These are phyloP conservation scores for Psettodes erumei DNA, from an alignment of 2,113 vertebrate genomes.

Conservation along the genomic window DNA sequence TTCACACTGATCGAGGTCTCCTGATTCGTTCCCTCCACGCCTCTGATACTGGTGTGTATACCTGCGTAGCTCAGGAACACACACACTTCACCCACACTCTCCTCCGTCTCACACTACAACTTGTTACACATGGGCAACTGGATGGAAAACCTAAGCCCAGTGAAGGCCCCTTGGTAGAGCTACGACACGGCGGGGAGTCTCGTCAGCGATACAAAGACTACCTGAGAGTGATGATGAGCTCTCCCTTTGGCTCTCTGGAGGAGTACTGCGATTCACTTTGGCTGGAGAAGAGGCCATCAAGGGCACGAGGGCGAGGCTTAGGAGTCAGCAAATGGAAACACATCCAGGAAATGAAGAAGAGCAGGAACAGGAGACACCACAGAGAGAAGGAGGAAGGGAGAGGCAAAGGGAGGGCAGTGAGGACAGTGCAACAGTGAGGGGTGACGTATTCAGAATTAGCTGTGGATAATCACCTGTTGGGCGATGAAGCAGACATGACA, in stretches of 20 bases:
- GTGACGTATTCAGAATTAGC: background rate
- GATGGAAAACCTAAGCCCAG: slow-evolving; percentile 83
- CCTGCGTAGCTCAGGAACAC: slow-evolving; percentile 93
- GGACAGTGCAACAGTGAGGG: slow-evolving; percentile 33
- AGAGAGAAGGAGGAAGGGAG: slow-evolving; percentile 41
- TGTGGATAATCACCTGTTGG: slow-evolving; percentile 1
- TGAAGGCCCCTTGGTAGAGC: slow-evolving; percentile 76
- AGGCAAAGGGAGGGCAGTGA: slow-evolving; percentile 29
- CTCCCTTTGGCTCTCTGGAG: slow-evolving; percentile 89
- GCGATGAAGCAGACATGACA: slow-evolving; percentile 2
- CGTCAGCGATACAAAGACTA: slow-evolving; percentile 95
- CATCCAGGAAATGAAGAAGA: slow-evolving; percentile 95
- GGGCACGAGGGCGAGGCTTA: slow-evolving; percentile 77
- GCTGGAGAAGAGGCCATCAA: slow-evolving; percentile 87
- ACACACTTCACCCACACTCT: slow-evolving; percentile 89
- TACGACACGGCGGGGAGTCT: slow-evolving; percentile 80
- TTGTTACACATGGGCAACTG: slow-evolving; percentile 90
- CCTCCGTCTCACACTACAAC: slow-evolving; percentile 87
- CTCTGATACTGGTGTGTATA: slow-evolving; percentile 89
- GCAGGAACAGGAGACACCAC: slow-evolving; percentile 92
- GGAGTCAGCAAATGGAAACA: slow-evolving; percentile 95
- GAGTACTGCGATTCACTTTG: slow-evolving; percentile 97
- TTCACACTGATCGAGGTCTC: slow-evolving; percentile 91
- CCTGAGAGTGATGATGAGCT: slow-evolving; percentile 89
- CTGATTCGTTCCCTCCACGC: slow-evolving; percentile 91